phyloP scores from a whole-genome alignment of 2,888 invertebrate species.

The Eupithecia exiguata region DNA sequence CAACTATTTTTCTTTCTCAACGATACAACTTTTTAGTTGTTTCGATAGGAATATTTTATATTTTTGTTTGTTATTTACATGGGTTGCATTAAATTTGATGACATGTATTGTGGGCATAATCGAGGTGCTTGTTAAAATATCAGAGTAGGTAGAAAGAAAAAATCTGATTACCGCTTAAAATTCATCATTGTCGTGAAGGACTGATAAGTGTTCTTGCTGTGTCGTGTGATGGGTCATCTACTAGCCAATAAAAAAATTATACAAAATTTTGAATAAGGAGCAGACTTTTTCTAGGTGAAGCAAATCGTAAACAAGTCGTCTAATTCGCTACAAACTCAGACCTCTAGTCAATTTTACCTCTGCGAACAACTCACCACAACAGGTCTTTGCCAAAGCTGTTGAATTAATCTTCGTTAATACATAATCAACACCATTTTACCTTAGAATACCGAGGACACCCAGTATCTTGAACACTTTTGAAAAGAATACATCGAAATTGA shows the following conservation, averaged over 20 bases:
- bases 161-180: not conserved
- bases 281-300: slow-evolving; percentile 67
- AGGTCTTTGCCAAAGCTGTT: slow-evolving; percentile 83
- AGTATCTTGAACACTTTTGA: not conserved
- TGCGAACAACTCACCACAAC: slow-evolving; percentile 79
- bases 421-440: slow-evolving; percentile 24
- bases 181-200: not conserved
- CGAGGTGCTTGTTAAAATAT: not conserved
- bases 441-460: not conserved
- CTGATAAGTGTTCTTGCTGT: not conserved
- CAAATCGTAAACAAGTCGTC: slow-evolving; percentile 68
- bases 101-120: not conserved
- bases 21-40: too few species aligned
- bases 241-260: slow-evolving; percentile 45
- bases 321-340: slow-evolving; percentile 68
- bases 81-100: not conserved
- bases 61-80: not conserved
- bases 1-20: too few species aligned
- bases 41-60: too few species aligned
- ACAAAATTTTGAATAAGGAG: slow-evolving; percentile 55
- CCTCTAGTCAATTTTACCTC: slow-evolving; percentile 73
- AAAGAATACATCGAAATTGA: slow-evolving; percentile 13
- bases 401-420: slow-evolving; percentile 72
- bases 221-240: slow-evolving; percentile 52
- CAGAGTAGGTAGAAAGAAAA: not conserved